Evolutionary conservation across 2,113 vertebrate genomes (phyloP).

Genomic region (Propithecus coquereli): DNA sequence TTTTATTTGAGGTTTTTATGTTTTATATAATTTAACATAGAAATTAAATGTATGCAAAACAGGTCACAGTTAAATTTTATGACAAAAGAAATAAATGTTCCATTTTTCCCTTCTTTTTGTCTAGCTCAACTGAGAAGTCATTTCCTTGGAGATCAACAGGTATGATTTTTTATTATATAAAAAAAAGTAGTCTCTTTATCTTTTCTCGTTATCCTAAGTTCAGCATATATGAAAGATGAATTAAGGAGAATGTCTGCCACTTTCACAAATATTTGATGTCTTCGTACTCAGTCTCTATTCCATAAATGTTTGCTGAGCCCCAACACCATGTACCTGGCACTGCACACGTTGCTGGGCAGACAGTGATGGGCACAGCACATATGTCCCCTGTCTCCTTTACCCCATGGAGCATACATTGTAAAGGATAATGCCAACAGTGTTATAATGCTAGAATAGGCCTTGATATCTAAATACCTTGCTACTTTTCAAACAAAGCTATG

Average conservation of each 20-base stretch:
- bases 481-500: background rate
- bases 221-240: background rate
- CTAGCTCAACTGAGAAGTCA: conserved; percentile 98
- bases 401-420: background rate
- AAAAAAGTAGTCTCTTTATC: background rate
- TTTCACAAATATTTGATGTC: background rate
- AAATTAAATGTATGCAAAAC: conserved; percentile 45
- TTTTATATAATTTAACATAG: conserved; percentile 37
- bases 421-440: background rate
- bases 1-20: background rate
- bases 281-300: background rate
- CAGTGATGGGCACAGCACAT: background rate
- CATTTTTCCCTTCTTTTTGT: conserved; percentile 68
- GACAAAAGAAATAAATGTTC: conserved; percentile 58
- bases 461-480: background rate
- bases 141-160: conserved; percentile 97
- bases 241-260: background rate
- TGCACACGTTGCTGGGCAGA: background rate
- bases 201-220: conserved; percentile 11
- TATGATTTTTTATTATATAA: conserved; percentile 78
- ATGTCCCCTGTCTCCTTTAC: background rate
- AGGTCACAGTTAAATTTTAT: conserved; percentile 35
- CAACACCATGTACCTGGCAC: background rate
- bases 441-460: background rate
- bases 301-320: background rate